Evolutionary conservation across 2,113 vertebrate genomes (phyloP), one percentile per base, ranked within the genome.

Genomic region (Ardeotis arabs): DNA sequence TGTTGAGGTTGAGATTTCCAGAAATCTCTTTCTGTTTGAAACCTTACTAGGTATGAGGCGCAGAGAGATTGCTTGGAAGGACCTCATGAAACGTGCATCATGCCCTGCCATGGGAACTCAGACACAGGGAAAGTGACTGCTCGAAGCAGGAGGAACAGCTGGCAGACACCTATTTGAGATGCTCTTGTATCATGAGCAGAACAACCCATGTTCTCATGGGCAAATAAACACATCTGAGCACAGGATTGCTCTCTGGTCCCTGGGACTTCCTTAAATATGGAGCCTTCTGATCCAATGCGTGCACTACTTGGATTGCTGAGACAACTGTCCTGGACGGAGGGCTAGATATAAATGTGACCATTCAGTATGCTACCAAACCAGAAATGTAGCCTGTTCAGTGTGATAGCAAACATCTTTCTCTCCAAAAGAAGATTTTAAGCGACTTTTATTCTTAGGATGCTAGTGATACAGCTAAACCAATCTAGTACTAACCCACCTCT

Each of bases 221-320:
- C 49, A 86, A 70, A 74, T 52, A 52, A 86, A 77, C 80, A 73
- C 55, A 74, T 74, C 78, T 94, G 85, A 87, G 73, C 49, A 87
- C 84, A 87, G 89, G 69, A 79, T 19, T 39, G n/a, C 35, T 50
- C 41, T 80, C 68, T 86, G 50, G 10, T 22, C 29, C 35, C 49
- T 50, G 45, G 49, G 52, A 89, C 50, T 28, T 75, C 62, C 49
- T 60, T 56, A 37, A 95, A 84, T 9, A 63, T 2, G 7, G 24
- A 78, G 41, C 44, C n/a, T 74, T 79, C 74, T 31, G 44, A 94
- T 47, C 28, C 1, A 4, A 7, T 8, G 41, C 37, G 20, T 60
- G 31, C 0, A 3, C 35, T 76, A 8, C 41, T 45, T 27, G 25
- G 47, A 28, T 13, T 35, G 58, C 22, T 66, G 39, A 89, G 49